Conservation (phyloP, 2,888 invertebrate species). For the Chrysodeixis includens region DNA sequence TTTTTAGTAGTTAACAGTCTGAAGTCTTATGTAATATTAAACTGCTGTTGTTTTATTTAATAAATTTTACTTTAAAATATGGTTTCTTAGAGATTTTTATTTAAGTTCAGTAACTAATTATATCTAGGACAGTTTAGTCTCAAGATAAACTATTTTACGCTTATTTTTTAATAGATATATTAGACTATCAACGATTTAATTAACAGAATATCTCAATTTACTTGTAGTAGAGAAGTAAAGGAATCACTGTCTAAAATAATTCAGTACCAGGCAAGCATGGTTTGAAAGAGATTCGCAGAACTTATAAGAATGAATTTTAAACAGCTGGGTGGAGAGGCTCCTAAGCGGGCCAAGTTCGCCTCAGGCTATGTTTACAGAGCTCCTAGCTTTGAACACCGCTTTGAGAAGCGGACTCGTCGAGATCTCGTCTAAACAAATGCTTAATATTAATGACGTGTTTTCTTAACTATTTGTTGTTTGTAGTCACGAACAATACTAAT, state of each 20-base stretch:
- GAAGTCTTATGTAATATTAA: no score
- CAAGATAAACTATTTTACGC: no score
- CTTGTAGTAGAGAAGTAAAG: background rate
- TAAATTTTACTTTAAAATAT: no score
- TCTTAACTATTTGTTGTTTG: slow-evolving; percentile 22
- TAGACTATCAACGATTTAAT: no score
- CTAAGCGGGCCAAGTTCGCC: slow-evolving; percentile 20
- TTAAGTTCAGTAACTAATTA: no score
- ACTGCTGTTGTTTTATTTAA: no score
- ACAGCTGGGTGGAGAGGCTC: slow-evolving; percentile 16
- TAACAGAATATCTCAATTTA: background rate
- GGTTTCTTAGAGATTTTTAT: no score
- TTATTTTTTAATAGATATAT: no score
- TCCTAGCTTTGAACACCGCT: slow-evolving; percentile 40
- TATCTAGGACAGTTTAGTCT: no score
- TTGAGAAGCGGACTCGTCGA: slow-evolving; percentile 32
- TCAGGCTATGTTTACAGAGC: slow-evolving; percentile 43
- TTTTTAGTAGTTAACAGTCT: background rate
- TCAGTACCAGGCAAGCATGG: slow-evolving; percentile 30
- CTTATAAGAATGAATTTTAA: slow-evolving; percentile 44
- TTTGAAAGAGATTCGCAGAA: slow-evolving; percentile 20
- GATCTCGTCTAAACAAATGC: slow-evolving; percentile 37
- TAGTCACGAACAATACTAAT: slow-evolving; percentile 7
- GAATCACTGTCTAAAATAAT: background rate
- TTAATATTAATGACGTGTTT: slow-evolving; percentile 40